phyloP scores from a whole-genome alignment of 2,113 vertebrate genomes.

The Columbina picui region DNA sequence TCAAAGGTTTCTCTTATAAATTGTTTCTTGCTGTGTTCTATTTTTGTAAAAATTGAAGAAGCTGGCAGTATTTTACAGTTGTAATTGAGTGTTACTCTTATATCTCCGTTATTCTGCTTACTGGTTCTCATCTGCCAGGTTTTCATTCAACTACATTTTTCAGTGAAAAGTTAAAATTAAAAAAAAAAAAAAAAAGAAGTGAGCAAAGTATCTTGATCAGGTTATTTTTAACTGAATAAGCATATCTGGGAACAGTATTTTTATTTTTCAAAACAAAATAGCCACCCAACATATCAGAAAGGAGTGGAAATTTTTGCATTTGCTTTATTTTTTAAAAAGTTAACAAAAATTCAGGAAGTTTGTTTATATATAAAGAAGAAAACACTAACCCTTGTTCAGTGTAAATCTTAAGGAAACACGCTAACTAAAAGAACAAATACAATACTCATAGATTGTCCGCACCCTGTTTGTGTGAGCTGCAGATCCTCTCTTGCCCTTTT shows the following conservation, averaged over 20 bases:
- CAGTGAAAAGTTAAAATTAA: background rate
- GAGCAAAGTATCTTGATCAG: background rate
- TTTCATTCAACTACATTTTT: background rate
- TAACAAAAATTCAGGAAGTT: background rate
- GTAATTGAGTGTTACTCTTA: background rate
- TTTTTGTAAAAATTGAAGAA: constrained; percentile 6
- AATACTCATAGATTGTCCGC: background rate
- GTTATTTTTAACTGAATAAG: background rate
- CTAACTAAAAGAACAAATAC: background rate
- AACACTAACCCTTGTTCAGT: background rate
- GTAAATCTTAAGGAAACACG: background rate
- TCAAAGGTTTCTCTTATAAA: background rate
- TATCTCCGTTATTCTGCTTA: background rate
- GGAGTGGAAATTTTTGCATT: background rate
- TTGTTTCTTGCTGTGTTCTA: background rate
- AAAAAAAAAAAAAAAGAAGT: background rate
- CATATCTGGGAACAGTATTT: background rate
- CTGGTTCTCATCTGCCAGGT: background rate
- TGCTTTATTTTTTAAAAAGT: background rate
- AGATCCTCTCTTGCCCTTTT: background rate
- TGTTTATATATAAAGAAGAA: background rate
- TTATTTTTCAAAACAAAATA: background rate
- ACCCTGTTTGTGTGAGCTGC: background rate
- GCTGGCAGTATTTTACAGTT: background rate
- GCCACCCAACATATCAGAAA: background rate